Conservation (phyloP, 2,113 vertebrate genomes). For the Gopherus flavomarginatus region DNA sequence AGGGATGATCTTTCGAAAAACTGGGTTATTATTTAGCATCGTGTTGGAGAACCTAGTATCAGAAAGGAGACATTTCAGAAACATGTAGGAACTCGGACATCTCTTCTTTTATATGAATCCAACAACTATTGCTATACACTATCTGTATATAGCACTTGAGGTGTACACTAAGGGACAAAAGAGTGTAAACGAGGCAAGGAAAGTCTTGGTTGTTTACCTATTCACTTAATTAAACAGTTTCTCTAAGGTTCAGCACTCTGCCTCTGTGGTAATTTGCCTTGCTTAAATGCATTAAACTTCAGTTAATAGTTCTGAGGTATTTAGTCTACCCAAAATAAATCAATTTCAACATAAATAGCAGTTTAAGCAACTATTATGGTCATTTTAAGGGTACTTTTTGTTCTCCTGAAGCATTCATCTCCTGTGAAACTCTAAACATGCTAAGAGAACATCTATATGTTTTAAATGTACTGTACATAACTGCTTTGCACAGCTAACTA, state of each 20-base stretch:
- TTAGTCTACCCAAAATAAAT: not conserved
- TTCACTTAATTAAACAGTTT: not conserved
- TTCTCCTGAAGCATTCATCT: not conserved
- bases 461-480: not conserved
- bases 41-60: not conserved
- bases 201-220: not conserved
- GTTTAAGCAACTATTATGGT: not conserved
- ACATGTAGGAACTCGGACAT: slow-evolving; percentile 24
- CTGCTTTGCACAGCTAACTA: not conserved
- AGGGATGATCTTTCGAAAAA: slow-evolving; percentile 37
- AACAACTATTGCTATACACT: slow-evolving; percentile 49
- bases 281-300: not conserved
- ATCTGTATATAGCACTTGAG: slow-evolving; percentile 27
- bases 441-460: not conserved
- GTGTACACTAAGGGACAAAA: slow-evolving; percentile 48
- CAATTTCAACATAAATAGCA: not conserved
- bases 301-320: not conserved
- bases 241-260: not conserved
- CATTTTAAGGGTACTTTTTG: not conserved
- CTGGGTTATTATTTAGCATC: slow-evolving; percentile 46
- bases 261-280: not conserved
- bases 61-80: slow-evolving; percentile 48
- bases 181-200: not conserved
- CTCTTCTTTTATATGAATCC: slow-evolving; percentile 49
- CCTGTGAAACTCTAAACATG: not conserved